Evolutionary conservation across 2,888 invertebrate genomes (phyloP), one percentile per base, ranked within the genome.

Genomic region (Thera obeliscata): DNA sequence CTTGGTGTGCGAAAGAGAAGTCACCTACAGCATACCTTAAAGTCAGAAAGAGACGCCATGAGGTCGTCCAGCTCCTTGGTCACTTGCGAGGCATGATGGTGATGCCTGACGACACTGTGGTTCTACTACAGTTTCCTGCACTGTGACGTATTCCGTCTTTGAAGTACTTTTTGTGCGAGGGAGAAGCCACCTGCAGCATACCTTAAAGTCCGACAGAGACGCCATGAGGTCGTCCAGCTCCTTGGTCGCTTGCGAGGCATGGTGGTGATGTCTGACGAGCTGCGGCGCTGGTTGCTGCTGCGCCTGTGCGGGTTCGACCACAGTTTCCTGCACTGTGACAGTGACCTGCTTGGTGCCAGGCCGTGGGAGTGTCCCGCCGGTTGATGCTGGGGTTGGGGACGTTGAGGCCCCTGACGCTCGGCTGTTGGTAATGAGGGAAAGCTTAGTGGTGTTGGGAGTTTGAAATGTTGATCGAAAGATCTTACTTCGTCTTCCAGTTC

Each of bases 151-250:
- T 22, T 22, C 22, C 22, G 22, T 22, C 22, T 22, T 22, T 22
- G 22, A 22, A 22, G 22, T 22, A 22, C 22, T 22, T 22, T 22
- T 22, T 22, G 22, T 22, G 22, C 22, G 22, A 22, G 22, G 22
- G 22, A 22, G 54, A 52, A 33, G 35, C 11, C 9, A 48, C 11
- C 49, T 48, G n/a, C n/a, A 33, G 33, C 79, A 70, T 71, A 97
- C 99, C 97, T 98, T 98, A 86, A 98, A 98, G 86, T 98, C 98
- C 0, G 98, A 98, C 9, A 99, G 94, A 5, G 98, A 98, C 2
- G 98, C 98, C 99, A 99, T 99, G 71, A 99, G 94, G 84, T 99
- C 98, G 83, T 99, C 99, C 70, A 99, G 94, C 87, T 99, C 99
- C 87, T 96, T 96, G 35, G 99, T 99, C 48, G 99, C 99, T 69